Conservation (phyloP, 2,113 vertebrate species). For the Rhipidura dahli region DNA sequence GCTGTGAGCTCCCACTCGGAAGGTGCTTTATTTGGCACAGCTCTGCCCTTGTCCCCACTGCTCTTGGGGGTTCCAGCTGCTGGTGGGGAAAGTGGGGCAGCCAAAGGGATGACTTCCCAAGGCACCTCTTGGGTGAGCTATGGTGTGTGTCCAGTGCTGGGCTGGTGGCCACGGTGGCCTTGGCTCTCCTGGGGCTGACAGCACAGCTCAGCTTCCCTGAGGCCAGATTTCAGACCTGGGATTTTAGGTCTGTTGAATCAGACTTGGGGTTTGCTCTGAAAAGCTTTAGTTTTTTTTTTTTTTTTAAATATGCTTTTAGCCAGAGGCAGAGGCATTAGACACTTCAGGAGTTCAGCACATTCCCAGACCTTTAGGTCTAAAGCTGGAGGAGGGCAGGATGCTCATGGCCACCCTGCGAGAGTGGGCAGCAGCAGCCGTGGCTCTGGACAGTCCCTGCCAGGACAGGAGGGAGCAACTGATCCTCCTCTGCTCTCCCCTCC, state of each 20-base stretch:
- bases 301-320: neutral
- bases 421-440: neutral
- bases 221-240: neutral
- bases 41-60: neutral
- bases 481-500: neutral
- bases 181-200: fast-evolving
- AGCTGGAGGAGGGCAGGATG: neutral
- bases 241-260: neutral
- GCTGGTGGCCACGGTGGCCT: neutral
- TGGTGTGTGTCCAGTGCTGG: neutral
- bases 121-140: neutral
- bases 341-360: neutral
- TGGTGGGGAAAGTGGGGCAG: neutral
- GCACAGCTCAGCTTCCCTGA: neutral
- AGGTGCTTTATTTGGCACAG: neutral
- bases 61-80: neutral
- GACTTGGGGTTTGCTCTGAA: neutral
- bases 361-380: neutral
- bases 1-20: fast-evolving
- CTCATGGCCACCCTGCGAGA: neutral
- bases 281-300: neutral
- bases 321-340: neutral
- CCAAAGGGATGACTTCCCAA: neutral
- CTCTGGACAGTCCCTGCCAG: neutral
- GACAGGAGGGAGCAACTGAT: neutral